Conservation (phyloP, 2,113 vertebrate genomes). For the Ochotona princeps region DNA sequence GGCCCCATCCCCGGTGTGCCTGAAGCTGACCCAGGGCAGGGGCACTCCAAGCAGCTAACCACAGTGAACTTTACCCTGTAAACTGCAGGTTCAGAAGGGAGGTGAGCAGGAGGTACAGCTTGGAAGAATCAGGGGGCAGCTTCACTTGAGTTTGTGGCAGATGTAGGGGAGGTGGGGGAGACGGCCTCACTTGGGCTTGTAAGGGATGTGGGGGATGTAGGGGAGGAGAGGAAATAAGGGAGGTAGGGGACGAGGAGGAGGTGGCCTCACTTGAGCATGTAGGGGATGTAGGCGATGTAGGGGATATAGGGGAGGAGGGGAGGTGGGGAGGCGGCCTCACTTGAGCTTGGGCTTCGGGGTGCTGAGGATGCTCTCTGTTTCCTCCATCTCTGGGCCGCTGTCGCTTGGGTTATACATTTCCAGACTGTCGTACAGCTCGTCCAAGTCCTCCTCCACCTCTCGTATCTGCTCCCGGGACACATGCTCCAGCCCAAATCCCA, state of each 20-base stretch:
- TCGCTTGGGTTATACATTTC: constrained; percentile 98
- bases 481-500: constrained; percentile 93
- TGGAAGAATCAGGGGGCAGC: no score
- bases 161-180: no score
- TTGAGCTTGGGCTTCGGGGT: constrained; percentile 95
- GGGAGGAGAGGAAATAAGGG: no score
- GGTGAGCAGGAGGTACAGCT: no score
- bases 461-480: constrained; percentile 95
- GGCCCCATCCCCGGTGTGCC: no score
- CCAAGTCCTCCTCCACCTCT: constrained; percentile 95
- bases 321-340: constrained; percentile 71
- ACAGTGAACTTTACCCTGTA: background rate
- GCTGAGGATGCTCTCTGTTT: constrained; percentile 95
- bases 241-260: no score
- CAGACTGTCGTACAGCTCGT: constrained; percentile 95
- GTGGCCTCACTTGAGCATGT: rapidly evolving
- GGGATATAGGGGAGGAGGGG: background rate
- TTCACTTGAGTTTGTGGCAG: no score
- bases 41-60: background rate
- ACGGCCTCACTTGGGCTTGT: no score
- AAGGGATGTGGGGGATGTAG: no score
- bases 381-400: constrained; percentile 96
- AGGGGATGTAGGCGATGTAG: background rate
- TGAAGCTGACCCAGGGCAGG: no score
- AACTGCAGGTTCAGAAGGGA: background rate